Percentiles rank a stretch among this genome's conserved stretches.
phyloP scores from a whole-genome alignment of 2,113 vertebrate species.

The Cynocephalus volans region DNA sequence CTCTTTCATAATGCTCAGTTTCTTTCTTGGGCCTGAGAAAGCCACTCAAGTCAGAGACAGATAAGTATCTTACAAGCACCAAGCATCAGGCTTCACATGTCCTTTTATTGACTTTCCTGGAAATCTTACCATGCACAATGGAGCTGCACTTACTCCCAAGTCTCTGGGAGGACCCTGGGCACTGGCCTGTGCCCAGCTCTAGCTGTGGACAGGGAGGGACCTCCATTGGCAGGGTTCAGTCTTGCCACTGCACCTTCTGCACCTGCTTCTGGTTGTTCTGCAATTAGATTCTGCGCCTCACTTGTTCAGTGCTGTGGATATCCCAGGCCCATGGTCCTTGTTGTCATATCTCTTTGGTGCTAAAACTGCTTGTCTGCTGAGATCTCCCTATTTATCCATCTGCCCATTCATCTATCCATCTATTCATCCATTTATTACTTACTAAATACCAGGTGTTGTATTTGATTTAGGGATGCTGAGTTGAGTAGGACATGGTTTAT shows the following conservation, averaged over 20 bases:
- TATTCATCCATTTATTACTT: neutral
- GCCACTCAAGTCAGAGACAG: constrained; percentile 75
- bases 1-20: constrained; percentile 68
- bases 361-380: neutral
- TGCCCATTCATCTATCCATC: neutral
- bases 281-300: neutral
- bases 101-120: constrained; percentile 67
- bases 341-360: neutral
- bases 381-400: neutral
- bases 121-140: neutral
- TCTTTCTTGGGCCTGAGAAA: constrained; percentile 75
- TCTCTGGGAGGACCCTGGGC: neutral
- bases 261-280: neutral
- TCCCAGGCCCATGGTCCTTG: neutral
- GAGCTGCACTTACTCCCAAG: neutral
- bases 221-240: neutral
- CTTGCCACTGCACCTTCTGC: neutral
- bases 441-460: neutral
- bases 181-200: neutral
- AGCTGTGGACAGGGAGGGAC: neutral
- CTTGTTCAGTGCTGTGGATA: neutral
- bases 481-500: neutral
- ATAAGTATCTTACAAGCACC: constrained; percentile 76
- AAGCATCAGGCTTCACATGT: constrained; percentile 55
- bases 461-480: neutral